Conservation (phyloP, 2,797 vertebrate genomes). For the Platalea minor region DNA sequence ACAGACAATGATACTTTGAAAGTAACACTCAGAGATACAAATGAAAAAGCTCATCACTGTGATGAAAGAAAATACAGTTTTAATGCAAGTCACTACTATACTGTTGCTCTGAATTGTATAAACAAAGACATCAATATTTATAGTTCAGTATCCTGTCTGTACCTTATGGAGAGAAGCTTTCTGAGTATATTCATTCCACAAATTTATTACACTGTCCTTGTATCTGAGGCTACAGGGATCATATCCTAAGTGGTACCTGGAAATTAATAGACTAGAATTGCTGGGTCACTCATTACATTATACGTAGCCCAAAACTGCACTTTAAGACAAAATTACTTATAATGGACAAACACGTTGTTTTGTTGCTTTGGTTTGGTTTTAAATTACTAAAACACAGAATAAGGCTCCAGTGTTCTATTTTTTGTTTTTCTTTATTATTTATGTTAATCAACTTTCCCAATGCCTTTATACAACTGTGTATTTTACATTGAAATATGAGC, state of each 20-base stretch:
- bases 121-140: background rate
- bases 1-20: background rate
- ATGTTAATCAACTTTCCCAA: background rate
- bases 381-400: background rate
- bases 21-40: background rate
- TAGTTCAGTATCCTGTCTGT: background rate
- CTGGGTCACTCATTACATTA: background rate
- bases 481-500: slow-evolving; percentile 6
- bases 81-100: background rate
- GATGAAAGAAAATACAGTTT: background rate
- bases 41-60: background rate
- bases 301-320: background rate
- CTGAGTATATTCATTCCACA: background rate
- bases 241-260: background rate
- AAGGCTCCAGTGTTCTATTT: background rate
- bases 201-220: background rate
- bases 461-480: background rate
- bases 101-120: background rate
- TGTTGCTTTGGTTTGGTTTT: background rate
- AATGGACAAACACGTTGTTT: background rate
- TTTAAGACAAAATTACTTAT: background rate
- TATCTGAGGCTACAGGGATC: background rate
- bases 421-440: background rate
- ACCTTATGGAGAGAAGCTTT: background rate
- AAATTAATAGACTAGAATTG: slow-evolving; percentile 43